Percentiles rank a stretch among this genome's conserved stretches.
Evolutionary conservation across 1,140 invertebrate genomes (phyloP).

Genomic region (Drosophila miranda): DNA sequence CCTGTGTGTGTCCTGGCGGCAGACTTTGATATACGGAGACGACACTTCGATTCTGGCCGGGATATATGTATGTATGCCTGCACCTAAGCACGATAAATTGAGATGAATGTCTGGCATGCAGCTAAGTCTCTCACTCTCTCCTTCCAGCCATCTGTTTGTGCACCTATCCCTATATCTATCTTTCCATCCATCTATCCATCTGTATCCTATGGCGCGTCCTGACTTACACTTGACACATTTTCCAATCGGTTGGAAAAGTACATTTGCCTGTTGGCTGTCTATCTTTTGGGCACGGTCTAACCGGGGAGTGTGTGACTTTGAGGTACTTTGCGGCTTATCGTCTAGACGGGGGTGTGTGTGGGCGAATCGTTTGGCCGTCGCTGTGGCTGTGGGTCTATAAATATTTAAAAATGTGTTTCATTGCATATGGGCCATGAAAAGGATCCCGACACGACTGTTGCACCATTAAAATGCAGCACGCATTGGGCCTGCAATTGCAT

Average conservation of each 20-base stretch:
- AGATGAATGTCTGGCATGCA: constrained; percentile 71
- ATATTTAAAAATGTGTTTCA: constrained; percentile 68
- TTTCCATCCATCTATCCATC: constrained; percentile 12
- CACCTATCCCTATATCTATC: constrained; percentile 26
- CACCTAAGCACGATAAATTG: constrained; percentile 71
- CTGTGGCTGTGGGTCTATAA: constrained; percentile 41
- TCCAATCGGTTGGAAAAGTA: constrained; percentile 26
- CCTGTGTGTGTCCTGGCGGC: constrained; percentile 13
- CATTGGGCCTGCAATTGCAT: constrained; percentile 61
- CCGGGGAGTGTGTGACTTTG: background rate
- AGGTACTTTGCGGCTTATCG: constrained; percentile 5
- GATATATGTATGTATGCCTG: constrained; percentile 29
- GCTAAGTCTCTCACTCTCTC: constrained; percentile 28
- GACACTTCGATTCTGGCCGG: constrained; percentile 69
- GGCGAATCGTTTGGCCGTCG: constrained; percentile 4
- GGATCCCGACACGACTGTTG: constrained; percentile 2
- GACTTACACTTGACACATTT: constrained; percentile 38
- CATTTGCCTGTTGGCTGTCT: constrained; percentile 68
- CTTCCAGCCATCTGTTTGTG: constrained; percentile 25
- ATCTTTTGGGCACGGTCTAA: constrained; percentile 9
- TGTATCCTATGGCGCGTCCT: constrained; percentile 37
- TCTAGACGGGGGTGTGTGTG: constrained; percentile 33
- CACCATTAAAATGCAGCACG: constrained; percentile 73
- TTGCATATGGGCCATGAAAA: constrained; percentile 65
- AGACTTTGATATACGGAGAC: constrained; percentile 61